phyloP scores from a whole-genome alignment of 2,888 invertebrate species.

The Stenotaenia linearis region DNA sequence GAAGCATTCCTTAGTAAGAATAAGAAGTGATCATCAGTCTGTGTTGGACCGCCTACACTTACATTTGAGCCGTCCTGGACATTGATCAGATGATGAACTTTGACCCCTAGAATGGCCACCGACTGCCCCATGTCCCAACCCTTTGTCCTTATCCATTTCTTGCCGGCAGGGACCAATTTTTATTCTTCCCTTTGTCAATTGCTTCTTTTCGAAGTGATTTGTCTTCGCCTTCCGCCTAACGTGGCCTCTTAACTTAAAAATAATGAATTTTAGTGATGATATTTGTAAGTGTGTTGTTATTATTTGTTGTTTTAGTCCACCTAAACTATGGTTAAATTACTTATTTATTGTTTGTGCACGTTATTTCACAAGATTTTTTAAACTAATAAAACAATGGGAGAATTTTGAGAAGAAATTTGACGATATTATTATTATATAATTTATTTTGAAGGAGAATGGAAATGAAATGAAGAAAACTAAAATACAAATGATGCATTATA shows the following conservation, averaged over 20 bases:
- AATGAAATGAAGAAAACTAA: not conserved
- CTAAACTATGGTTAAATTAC: not conserved
- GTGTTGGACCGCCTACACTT: not conserved
- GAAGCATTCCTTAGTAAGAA: conserved; percentile 10
- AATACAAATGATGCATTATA: conserved; percentile 1
- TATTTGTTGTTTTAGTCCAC: conserved; percentile 1
- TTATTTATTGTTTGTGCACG: not conserved
- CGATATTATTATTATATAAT: not conserved
- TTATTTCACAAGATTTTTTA: not conserved
- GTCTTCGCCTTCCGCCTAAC: conserved; percentile 16
- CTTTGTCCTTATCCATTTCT: not conserved
- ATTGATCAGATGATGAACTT: conserved; percentile 7
- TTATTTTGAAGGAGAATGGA: not conserved
- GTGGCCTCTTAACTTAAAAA: conserved; percentile 15
- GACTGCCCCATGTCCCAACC: not conserved
- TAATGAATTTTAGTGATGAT: not conserved
- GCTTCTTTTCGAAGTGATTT: not conserved
- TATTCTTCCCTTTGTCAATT: not conserved
- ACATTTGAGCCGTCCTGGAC: conserved; percentile 13
- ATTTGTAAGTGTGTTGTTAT: not conserved
- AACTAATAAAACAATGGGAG: not conserved
- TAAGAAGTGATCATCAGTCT: not conserved
- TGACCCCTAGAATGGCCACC: conserved; percentile 16
- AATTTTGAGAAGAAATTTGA: not conserved
- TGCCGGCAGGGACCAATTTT: conserved; percentile 20